phyloP scores from a whole-genome alignment of 2,113 vertebrate genomes.

The Gambusia holbrooki region DNA sequence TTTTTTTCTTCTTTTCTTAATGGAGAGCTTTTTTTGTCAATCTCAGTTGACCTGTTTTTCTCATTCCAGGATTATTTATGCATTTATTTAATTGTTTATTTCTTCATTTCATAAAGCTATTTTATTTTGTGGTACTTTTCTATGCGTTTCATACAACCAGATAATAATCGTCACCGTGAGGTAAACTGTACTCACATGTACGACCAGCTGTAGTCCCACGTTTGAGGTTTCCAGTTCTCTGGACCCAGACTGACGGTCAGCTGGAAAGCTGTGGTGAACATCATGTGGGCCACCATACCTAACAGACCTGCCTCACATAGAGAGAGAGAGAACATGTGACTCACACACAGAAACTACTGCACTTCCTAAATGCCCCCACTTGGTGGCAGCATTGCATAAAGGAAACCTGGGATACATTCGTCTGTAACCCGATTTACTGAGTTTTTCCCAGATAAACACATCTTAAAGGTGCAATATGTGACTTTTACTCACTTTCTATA shows the following conservation, averaged over 20 bases:
- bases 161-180: not conserved
- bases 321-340: not conserved
- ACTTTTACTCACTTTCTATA: too few species aligned
- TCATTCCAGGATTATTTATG: too few species aligned
- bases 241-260: conserved; percentile 95
- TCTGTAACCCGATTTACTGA: not conserved
- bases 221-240: conserved; percentile 97
- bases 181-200: conserved; percentile 85
- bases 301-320: conserved; percentile 84
- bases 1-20: too few species aligned
- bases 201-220: conserved; percentile 98
- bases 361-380: conserved; percentile 48
- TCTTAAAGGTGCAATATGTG: not conserved
- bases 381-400: conserved; percentile 51
- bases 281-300: conserved; percentile 99
- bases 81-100: too few species aligned
- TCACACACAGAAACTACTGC: not conserved
- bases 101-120: too few species aligned
- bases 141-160: not conserved
- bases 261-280: conserved; percentile 98
- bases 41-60: too few species aligned
- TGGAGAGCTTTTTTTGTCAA: too few species aligned
- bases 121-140: too few species aligned
- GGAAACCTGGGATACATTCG: not conserved
- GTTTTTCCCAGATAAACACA: not conserved